Percentiles rank a stretch among this genome's conserved stretches.
Evolutionary conservation across 2,888 invertebrate genomes (phyloP).

Genomic region (Lapara coniferarum): DNA sequence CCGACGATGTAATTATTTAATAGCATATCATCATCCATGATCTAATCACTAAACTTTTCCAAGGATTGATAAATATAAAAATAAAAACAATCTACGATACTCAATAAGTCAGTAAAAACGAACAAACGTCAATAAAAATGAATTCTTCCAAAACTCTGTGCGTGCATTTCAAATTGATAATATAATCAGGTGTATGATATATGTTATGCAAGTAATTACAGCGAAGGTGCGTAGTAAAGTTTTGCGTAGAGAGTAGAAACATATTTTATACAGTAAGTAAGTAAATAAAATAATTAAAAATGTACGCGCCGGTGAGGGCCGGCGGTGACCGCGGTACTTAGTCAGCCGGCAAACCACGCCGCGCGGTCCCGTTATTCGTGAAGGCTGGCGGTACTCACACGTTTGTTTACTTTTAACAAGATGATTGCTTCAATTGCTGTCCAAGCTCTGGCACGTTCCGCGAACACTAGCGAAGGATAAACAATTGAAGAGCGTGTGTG

Average conservation of each 20-base stretch:
- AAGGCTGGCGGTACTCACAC: constrained; percentile 69
- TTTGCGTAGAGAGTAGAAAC: neutral
- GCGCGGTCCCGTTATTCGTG: constrained; percentile 58
- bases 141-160: too few relatives aligned
- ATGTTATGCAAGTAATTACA: too few relatives aligned
- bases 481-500: constrained; percentile 44
- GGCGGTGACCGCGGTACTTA: neutral
- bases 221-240: too few relatives aligned
- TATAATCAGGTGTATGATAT: too few relatives aligned
- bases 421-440: constrained; percentile 78
- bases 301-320: neutral
- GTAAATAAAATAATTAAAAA: neutral
- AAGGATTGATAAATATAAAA: neutral
- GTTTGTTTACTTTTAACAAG: constrained; percentile 81
- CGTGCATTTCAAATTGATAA: too few relatives aligned
- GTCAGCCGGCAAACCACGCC: constrained; percentile 28
- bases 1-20: neutral
- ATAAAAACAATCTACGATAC: too few relatives aligned
- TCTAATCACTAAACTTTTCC: neutral
- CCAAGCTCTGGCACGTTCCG: constrained; percentile 75
- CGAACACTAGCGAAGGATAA: constrained; percentile 48
- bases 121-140: too few relatives aligned
- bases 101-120: too few relatives aligned
- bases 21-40: neutral
- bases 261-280: neutral